Evolutionary conservation across 2,797 vertebrate genomes (phyloP).

Genomic region (Scomberomorus guttatus): DNA sequence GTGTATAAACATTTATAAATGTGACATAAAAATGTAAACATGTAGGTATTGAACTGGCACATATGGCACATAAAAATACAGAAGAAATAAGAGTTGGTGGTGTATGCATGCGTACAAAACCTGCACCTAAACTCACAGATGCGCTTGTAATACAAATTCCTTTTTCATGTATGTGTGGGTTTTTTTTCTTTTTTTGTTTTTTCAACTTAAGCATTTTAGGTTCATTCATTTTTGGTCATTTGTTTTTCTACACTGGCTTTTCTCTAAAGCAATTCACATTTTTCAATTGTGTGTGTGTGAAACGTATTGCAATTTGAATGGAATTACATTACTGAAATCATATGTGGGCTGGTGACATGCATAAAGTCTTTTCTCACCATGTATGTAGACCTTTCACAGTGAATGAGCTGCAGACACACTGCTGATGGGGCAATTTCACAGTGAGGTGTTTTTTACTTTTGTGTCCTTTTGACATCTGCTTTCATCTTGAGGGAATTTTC

Average conservation of each 20-base stretch:
- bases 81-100: neutral
- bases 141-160: neutral
- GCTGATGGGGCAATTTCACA: constrained; percentile 1
- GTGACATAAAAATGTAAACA: neutral
- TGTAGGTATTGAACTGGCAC: constrained; percentile 33
- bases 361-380: neutral
- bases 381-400: neutral
- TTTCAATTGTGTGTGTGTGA: neutral
- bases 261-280: neutral
- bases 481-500: neutral
- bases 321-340: neutral
- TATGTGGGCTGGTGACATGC: neutral
- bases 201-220: neutral
- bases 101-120: neutral
- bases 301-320: neutral
- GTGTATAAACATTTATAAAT: too few species aligned
- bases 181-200: neutral
- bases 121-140: constrained; percentile 20
- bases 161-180: neutral
- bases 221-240: neutral
- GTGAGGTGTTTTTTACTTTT: constrained; percentile 20
- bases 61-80: neutral
- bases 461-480: neutral
- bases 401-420: neutral
- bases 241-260: neutral